phyloP scores from a whole-genome alignment of 2,888 invertebrate genomes.

The Lithophane leautieri region DNA sequence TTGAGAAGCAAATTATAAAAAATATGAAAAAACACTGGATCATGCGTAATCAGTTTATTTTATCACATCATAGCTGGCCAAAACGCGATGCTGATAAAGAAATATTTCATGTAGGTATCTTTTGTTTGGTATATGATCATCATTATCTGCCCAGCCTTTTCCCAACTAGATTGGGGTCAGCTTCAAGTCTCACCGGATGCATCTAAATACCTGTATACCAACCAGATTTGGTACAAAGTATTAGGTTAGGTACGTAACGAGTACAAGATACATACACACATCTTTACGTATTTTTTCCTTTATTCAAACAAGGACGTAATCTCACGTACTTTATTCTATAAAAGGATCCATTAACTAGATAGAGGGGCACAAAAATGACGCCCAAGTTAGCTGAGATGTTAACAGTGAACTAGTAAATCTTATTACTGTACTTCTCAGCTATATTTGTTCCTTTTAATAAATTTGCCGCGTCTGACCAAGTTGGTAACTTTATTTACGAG shows the following conservation, averaged over 20 bases:
- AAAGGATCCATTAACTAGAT: slow-evolving; percentile 42
- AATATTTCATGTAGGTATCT: too few relatives aligned
- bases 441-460: slow-evolving; percentile 65
- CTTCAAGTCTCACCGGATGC: too few relatives aligned
- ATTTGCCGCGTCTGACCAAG: slow-evolving; percentile 57
- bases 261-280: not conserved
- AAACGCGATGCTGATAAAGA: not conserved
- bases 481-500: slow-evolving; percentile 64
- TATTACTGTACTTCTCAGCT: slow-evolving; percentile 56
- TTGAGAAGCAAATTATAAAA: not conserved
- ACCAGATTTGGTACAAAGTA: not conserved
- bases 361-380: slow-evolving; percentile 53
- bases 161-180: too few relatives aligned
- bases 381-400: slow-evolving; percentile 53
- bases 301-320: slow-evolving; percentile 25
- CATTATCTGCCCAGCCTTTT: too few relatives aligned
- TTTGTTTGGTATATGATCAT: not conserved
- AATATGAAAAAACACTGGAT: not conserved
- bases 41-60: too few relatives aligned
- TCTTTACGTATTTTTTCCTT: not conserved
- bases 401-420: slow-evolving; percentile 63
- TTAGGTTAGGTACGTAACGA: not conserved
- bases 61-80: not conserved
- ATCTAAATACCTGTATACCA: not conserved
- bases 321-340: slow-evolving; percentile 40